Evolutionary conservation across 2,113 vertebrate genomes (phyloP).

Genomic region (Chauna torquata): DNA sequence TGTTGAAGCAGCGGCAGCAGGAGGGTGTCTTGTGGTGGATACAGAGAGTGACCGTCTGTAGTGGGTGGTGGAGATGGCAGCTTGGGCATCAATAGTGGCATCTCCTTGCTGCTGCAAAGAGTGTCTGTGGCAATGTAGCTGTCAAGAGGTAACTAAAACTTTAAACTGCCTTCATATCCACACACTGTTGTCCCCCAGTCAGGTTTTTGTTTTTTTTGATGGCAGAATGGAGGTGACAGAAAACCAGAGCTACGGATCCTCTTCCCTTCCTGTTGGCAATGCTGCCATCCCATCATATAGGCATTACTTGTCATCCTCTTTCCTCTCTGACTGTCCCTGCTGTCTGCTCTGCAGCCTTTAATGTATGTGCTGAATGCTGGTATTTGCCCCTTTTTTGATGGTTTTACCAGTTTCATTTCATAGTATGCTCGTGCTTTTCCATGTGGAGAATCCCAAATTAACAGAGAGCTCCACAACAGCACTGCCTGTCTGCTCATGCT

Average conservation of each 20-base stretch:
- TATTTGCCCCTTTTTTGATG: neutral
- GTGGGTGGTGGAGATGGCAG: neutral
- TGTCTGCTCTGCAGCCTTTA: neutral
- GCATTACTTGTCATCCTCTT: neutral
- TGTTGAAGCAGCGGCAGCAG: neutral
- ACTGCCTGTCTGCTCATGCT: neutral
- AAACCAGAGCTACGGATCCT: neutral
- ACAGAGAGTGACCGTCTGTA: neutral
- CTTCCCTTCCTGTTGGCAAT: neutral
- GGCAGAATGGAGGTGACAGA: neutral
- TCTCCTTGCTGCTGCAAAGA: neutral
- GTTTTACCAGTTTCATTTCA: neutral
- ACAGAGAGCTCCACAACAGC: no score
- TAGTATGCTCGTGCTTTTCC: neutral
- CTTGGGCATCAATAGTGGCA: neutral
- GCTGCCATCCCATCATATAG: accelerated
- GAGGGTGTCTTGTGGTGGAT: neutral
- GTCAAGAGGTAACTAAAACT: neutral
- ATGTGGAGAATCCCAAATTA: no score
- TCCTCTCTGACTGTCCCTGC: neutral
- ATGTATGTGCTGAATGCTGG: neutral
- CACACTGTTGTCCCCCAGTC: no score
- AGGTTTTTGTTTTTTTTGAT: neutral
- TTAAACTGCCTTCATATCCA: neutral
- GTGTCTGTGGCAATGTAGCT: neutral